Evolutionary conservation across 1,140 invertebrate genomes (phyloP).

Genomic region (Lepidurus arcticus): DNA sequence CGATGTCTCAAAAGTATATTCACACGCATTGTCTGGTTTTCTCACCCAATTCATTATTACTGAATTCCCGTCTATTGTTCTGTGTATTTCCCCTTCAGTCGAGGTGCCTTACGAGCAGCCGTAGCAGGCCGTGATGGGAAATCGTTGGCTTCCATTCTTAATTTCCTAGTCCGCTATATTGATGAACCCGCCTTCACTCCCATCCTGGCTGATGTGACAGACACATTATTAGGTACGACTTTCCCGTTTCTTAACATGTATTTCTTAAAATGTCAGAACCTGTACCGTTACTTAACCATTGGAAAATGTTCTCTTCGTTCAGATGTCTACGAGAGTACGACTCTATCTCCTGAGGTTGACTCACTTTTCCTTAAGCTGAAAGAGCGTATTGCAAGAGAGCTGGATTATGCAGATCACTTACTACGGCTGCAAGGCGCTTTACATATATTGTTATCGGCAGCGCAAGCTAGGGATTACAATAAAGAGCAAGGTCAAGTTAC

Average conservation of each 20-base stretch:
- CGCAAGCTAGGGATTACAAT: conserved; percentile 28
- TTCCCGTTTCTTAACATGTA: background rate
- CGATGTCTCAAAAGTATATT: background rate
- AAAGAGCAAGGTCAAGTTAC: background rate
- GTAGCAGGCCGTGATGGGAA: conserved; percentile 62
- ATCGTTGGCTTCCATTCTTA: conserved; percentile 58
- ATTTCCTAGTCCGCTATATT: conserved; percentile 70
- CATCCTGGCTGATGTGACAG: conserved; percentile 64
- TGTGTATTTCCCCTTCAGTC: conserved; percentile 44
- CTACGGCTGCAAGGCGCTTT: conserved; percentile 46
- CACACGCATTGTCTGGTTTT: conserved; percentile 23
- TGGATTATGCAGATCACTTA: conserved; percentile 48
- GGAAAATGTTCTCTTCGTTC: conserved; percentile 41
- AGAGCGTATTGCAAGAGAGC: conserved; percentile 59
- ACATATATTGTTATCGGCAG: conserved; percentile 42
- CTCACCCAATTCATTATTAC: conserved; percentile 20
- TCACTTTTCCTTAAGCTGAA: conserved; percentile 55
- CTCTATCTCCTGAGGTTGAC: conserved; percentile 48
- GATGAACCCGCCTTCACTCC: conserved; percentile 66
- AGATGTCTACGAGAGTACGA: conserved; percentile 59
- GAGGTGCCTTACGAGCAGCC: conserved; percentile 64
- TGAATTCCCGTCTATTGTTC: background rate
- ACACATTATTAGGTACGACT: conserved; percentile 59
- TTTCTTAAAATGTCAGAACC: background rate
- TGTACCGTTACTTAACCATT: conserved; percentile 30